Evolutionary conservation across 92 coral and sea anemone genomes (phyloP), one percentile per base, ranked within the genome.

Genomic region (Actinernus sp.): DNA sequence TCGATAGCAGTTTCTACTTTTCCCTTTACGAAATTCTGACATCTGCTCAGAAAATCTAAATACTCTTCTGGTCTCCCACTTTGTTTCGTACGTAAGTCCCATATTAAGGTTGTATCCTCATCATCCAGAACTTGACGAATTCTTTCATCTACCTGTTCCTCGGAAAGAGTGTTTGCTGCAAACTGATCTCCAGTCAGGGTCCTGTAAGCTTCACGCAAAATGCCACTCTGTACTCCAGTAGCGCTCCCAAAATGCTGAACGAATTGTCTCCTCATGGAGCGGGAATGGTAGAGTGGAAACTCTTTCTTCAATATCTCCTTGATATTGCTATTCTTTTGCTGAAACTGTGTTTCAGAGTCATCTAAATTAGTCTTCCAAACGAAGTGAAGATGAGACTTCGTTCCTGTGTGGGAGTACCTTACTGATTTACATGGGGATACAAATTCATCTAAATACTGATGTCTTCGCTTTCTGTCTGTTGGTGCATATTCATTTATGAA

Each of bases 111-210:
- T 43, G 70, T 34, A 38, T 72, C 70, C 45, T 72, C 79, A n/a
- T 61, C 39, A 22, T 60, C 71, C 33, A 72, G 25, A 27, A 61
- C 25, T 22, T 49, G 60, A 26, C 58, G 58, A 31, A 72, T 60
- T 31, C 79, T 18, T 46, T 69, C 31, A 43, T 69, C 77, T 5
- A 45, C 34, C 34, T 72, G 19, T n/a, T 61, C 44, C 60, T 49
- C 59, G 12, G 55, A 18, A 26, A 72, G 71, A 24, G 52, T 72
- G 26, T 34, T 18, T 43, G 79, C 56, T 13, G 79, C 79, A 7
- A 70, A 72, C 27, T 67, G 55, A 67, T 78, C 84, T 32, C 65
- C 80, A 21, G 81, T 81, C 70, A 36, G 65, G 56, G 49, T 49
- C 55, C 87, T 38, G 54, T 63, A 74, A 2, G 82, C 74, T 74